phyloP scores from a whole-genome alignment of 2,888 invertebrate genomes.

The Caenorhabditis afra region DNA sequence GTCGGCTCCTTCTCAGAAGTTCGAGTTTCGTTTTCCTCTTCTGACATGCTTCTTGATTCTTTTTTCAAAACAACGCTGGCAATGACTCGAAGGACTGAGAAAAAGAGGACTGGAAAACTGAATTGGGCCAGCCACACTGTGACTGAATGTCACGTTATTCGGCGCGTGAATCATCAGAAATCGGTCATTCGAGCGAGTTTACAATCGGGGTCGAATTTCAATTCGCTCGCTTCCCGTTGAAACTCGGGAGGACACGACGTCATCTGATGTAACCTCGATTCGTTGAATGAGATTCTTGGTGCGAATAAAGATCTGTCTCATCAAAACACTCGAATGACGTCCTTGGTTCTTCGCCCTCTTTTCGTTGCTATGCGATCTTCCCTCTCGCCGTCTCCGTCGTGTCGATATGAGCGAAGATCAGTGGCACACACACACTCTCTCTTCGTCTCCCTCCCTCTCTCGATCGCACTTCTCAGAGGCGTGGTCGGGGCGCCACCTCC shows the following conservation, averaged over 20 bases:
- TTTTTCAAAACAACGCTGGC: slow-evolving; percentile 6
- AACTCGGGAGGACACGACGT: background rate
- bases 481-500: slow-evolving; percentile 10
- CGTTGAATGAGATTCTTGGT: slow-evolving; percentile 29
- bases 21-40: no score
- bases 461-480: slow-evolving; percentile 3
- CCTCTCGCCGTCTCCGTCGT: slow-evolving; percentile 3
- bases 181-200: no score
- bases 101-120: no score
- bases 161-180: no score
- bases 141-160: no score
- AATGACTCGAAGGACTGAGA: background rate
- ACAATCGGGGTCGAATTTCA: no score
- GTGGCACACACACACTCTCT: slow-evolving; percentile 40
- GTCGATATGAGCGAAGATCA: slow-evolving; percentile 44
- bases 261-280: slow-evolving; percentile 5
- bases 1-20: slow-evolving; percentile 1
- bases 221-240: no score
- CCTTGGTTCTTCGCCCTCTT: slow-evolving; percentile 12
- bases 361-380: slow-evolving; percentile 42
- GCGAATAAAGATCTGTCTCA: slow-evolving; percentile 10
- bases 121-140: no score
- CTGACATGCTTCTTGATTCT: slow-evolving; percentile 42
- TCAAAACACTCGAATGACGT: slow-evolving; percentile 25
- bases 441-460: slow-evolving; percentile 7